phyloP scores from a whole-genome alignment of 2,113 vertebrate species.

The Jacana jacana region DNA sequence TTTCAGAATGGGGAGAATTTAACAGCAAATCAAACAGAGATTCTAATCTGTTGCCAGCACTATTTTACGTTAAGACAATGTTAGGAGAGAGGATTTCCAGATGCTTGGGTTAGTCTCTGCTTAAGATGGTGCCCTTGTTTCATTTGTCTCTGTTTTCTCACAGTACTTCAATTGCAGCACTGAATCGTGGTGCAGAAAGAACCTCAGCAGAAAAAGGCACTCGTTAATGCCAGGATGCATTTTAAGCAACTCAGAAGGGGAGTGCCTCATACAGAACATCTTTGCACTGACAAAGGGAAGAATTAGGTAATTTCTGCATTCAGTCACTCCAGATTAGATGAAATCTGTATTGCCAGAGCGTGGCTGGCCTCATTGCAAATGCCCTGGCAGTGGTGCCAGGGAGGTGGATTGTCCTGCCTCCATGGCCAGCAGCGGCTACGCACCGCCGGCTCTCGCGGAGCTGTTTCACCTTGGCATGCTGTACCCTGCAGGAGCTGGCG shows the following conservation, averaged over 20 bases:
- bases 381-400: accelerated
- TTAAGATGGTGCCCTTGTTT: background rate
- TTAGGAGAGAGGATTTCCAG: background rate
- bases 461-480: accelerated
- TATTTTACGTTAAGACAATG: background rate
- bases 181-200: background rate
- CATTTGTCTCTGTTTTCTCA: background rate
- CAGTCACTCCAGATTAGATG: background rate
- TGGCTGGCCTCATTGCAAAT: background rate
- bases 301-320: background rate
- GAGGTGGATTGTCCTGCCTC: background rate
- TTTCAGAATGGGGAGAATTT: background rate
- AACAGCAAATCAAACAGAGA: background rate
- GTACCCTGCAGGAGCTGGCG: background rate
- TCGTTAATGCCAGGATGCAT: background rate
- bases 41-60: background rate
- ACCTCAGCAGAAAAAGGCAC: background rate
- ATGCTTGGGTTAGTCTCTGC: background rate
- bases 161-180: background rate
- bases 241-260: background rate
- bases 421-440: accelerated
- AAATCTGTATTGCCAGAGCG: accelerated
- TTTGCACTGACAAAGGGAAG: background rate
- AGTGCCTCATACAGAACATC: background rate
- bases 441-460: background rate